A percentile compares a stretch with the other conserved stretches of the same genome.
Evolutionary conservation across 2,113 vertebrate species (phyloP).

Genomic region (Craseonycteris thonglongyai): DNA sequence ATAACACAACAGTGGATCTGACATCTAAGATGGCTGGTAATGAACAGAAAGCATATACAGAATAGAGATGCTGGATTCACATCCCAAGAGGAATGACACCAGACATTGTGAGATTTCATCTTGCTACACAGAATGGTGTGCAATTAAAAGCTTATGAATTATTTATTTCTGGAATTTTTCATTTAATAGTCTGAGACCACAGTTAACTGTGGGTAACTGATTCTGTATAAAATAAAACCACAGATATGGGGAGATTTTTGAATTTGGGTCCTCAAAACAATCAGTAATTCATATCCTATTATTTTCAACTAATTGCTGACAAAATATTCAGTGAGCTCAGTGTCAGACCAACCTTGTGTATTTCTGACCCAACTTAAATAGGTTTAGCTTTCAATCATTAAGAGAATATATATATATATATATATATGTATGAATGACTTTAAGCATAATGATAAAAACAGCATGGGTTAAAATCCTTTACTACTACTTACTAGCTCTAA

Average conservation of each 20-base stretch:
- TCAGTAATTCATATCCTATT: not conserved
- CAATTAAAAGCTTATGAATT: not conserved
- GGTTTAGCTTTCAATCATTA: not conserved
- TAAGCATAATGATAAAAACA: not conserved
- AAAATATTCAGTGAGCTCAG: not conserved
- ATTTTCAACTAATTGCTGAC: not conserved
- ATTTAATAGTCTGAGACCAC: not conserved
- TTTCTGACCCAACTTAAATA: conserved; percentile 32
- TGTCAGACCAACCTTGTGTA: not conserved
- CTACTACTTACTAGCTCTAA: not conserved
- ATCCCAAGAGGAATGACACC: not conserved
- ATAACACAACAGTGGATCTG: not conserved
- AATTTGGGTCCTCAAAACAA: conserved; percentile 22
- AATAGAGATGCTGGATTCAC: not conserved
- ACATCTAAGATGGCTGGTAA: not conserved
- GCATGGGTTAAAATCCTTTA: not conserved
- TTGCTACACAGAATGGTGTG: not conserved
- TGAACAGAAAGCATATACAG: accelerated
- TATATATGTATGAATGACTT: too few species aligned
- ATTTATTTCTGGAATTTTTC: not conserved
- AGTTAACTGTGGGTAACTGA: not conserved
- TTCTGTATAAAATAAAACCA: not conserved
- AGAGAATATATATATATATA: too few species aligned
- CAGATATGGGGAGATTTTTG: not conserved
- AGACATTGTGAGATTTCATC: not conserved